Evolutionary conservation across 2,888 invertebrate species (phyloP).

Genomic region (Tetragnatha montana): DNA sequence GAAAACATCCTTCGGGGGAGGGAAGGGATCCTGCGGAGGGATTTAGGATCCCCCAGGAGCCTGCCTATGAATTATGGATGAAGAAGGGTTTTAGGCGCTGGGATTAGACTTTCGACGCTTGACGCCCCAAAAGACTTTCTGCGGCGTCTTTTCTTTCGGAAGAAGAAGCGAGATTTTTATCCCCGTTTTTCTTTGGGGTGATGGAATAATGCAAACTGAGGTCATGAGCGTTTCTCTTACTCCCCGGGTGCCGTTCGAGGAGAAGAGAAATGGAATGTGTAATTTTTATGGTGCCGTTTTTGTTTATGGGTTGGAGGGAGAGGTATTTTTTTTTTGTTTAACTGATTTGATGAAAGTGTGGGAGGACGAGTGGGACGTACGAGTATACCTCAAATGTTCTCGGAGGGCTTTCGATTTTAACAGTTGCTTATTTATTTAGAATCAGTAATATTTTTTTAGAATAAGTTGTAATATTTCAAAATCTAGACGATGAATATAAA

Average conservation of each 20-base stretch:
- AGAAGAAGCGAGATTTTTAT: constrained; percentile 27
- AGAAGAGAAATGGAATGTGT: background rate
- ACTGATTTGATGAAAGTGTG: background rate
- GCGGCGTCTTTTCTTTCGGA: background rate
- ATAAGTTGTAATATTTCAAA: no score
- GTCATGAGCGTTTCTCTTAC: background rate
- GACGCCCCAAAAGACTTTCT: constrained; percentile 51
- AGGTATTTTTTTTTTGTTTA: background rate
- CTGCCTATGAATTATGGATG: constrained; percentile 57
- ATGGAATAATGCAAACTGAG: constrained; percentile 25
- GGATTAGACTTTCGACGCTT: constrained; percentile 53
- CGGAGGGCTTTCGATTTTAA: no score
- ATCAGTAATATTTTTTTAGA: no score
- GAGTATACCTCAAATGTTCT: no score
- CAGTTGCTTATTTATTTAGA: no score
- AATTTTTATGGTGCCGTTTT: background rate
- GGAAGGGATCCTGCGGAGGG: constrained; percentile 39
- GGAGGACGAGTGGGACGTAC: no score
- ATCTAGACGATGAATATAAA: no score
- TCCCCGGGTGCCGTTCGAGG: background rate
- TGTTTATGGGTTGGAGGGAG: background rate
- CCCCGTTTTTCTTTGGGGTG: constrained; percentile 18
- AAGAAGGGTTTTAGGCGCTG: constrained; percentile 49
- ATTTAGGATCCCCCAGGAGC: constrained; percentile 45
- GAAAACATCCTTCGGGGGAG: constrained; percentile 10